Evolutionary conservation across 2,113 vertebrate species (phyloP), one percentile per base, ranked within the genome.

Genomic region (Sclerurus mexicanus): DNA sequence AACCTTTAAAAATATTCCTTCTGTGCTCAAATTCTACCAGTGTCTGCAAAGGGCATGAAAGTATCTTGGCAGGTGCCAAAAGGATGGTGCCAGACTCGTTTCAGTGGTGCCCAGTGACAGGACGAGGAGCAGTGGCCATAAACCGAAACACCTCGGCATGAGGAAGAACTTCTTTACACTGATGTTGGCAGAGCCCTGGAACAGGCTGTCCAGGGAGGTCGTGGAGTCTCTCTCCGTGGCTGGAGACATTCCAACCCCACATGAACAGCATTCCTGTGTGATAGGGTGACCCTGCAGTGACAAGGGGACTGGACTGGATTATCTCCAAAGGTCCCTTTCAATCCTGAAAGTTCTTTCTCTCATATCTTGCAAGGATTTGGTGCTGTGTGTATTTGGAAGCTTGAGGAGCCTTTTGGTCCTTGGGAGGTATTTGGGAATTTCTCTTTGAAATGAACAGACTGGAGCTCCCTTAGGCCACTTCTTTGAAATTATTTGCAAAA

Each of bases 221-320:
- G 0, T n/a, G n/a, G 39, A 40, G 1, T 30, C 12, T 52, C 18
- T 14, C 14, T 53, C 50, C 25, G 15, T 15, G 14, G 22, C 18
- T 27, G 55, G 30, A 62, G n/a, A 23, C 21, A 42, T 62, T 69
- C 63, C 63, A 69, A 4, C 0, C 25, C 8, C 47, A 23, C 14
- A 17, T 33, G 24, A 21, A 2, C 0, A 0, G 0, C 25, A 18
- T 12, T 40, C 12, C 78, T 40, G 30, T 76, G 78, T 18, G 5
- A 19, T 47, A 21, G 30, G 39, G 11, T 53, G 39, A 8, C 62
- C 19, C 9, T 53, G 39, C 28, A 9, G 46, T 25, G 69, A 39
- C 13, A 14, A 7, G 24, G 28, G 9, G 22, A 3, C 42, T 47
- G 37, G 14, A 23, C n/a, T 15, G 16, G 39, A 4, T 35, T 17